Base-by-base conservation (phyloP, 1,140 invertebrate genomes). In the Cotesia glomerata region DNA sequence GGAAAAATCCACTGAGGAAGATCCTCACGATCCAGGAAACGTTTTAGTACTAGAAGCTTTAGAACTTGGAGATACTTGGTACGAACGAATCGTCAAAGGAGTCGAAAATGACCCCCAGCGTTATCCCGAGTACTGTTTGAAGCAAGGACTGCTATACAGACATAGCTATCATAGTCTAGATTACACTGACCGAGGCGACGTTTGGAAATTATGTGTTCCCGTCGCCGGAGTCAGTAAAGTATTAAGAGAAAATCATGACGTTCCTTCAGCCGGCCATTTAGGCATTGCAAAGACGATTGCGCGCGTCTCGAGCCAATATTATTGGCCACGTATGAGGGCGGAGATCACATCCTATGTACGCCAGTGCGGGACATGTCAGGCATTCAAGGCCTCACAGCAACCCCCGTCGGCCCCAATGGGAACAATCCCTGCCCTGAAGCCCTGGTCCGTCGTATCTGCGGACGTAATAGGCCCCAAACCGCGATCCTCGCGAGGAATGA, bases 1-100 rank as follows among this genome's bases (percentile, higher is more conserved):
- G 3, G 32, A 5, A 18, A 62, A 45, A 1, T 5, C 59, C 34
- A 14, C 18, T 11, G 51, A 70, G 7, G 14, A 8, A 9, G 39
- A 63, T 18, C 69, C 35, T 36, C n/a, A 67, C 49, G n/a, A 61
- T 49, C 0, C 52, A 3, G 69, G 74, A 77, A 18, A 32, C 36
- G 5, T 1, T 3, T 39, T 39, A 76, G n/a, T 81, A 80, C 64
- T 77, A 69, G 26, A 18, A 69, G 9, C 18, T 5, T 39, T n/a
- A n/a, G 39, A 76, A 49, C 32, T 81, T 2, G 70, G 67, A 61
- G 82, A 81, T 54, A 59, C 81, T 11, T 79, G 80, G 8, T 1
- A n/a, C n/a, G n/a, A n/a, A n/a, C n/a, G n/a, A n/a, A n/a, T n/a
- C n/a, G n/a, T n/a, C n/a, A n/a, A n/a, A n/a, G n/a, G n/a, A n/a